Evolutionary conservation across 2,797 vertebrate species (phyloP), one percentile per base, ranked within the genome.

Genomic region (Myotis daubentonii): DNA sequence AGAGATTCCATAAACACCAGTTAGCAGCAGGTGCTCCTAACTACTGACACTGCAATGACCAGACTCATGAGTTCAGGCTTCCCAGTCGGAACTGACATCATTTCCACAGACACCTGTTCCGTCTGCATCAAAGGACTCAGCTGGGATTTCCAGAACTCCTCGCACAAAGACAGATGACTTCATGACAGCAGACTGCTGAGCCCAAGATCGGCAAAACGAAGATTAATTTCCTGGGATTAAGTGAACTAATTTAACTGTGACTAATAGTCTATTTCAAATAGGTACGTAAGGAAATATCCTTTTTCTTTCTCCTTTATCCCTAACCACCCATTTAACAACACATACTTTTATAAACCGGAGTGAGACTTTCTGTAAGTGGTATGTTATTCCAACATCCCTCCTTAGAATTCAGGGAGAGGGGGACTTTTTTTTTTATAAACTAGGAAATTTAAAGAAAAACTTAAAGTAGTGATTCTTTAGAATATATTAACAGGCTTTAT

Each of bases 281-380:
- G 25, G 22, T 25, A 38, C 10, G 28, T 75, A 49, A 78, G 74
- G n/a, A 57, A 70, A 81, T 71, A 12, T 5, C 11, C 22, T 71
- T 89, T 89, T 81, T 55, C 74, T 87, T 96, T 81, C 74, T 82
- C 71, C 47, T 65, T 94, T 87, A 76, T 84, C 66, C 78, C 86
- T 94, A 44, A 75, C 47, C n/a, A 57, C 82, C 65, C 51, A 30
- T 22, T 86, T 88, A 82, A 62, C 23, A 80, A 49, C 44, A 68
- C 55, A 68, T 33, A 47, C 38, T 87, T 76, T 30, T 75, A 83
- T n/a, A 93, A 91, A 80, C 8, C 6, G 8, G 16, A 93, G 71
- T 6, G 11, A 91, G 89, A 82, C 15, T 71, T 41, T 65, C 81
- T 87, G 30, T 78, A 91, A 57, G 28, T 53, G 25, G 30, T 33